phyloP scores from a whole-genome alignment of 2,888 invertebrate genomes.

The Priocnemis perturbator region DNA sequence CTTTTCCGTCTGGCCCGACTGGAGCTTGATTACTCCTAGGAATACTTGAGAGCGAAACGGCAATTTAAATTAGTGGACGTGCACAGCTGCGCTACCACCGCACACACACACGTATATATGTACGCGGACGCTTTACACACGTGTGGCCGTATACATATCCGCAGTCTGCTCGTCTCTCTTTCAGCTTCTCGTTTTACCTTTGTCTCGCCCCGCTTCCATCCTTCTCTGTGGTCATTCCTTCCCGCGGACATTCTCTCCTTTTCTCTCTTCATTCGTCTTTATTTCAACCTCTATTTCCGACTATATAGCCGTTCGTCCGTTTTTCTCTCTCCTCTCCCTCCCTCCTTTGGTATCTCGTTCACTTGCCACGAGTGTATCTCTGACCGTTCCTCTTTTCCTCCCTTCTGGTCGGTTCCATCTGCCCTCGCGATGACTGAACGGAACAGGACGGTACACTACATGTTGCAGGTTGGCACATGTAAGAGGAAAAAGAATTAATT shows the following conservation, averaged over 20 bases:
- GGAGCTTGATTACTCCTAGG: slow-evolving; percentile 51
- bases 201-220: slow-evolving; percentile 19
- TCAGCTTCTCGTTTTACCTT: too few relatives aligned
- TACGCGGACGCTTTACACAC: background rate
- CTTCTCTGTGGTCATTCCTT: slow-evolving; percentile 7
- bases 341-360: slow-evolving; percentile 2
- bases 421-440: slow-evolving; percentile 11
- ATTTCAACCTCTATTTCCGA: too few relatives aligned
- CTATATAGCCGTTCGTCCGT: slow-evolving; percentile 5
- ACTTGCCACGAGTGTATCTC: too few relatives aligned
- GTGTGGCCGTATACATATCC: background rate
- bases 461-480: slow-evolving; percentile 4
- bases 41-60: slow-evolving; percentile 50
- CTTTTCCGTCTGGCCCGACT: slow-evolving; percentile 37
- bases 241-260: background rate
- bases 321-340: background rate
- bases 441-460: slow-evolving; percentile 4
- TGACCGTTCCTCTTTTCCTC: too few relatives aligned
- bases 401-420: too few relatives aligned
- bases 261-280: background rate
- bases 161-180: slow-evolving; percentile 12
- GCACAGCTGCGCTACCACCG: slow-evolving; percentile 19
- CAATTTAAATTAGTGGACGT: slow-evolving; percentile 57
- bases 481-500: slow-evolving; percentile 42
- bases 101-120: slow-evolving; percentile 6